These are phyloP conservation scores for Uropsilus gracilis DNA, from an alignment of 2,113 vertebrate species.

Conservation along the genomic window DNA sequence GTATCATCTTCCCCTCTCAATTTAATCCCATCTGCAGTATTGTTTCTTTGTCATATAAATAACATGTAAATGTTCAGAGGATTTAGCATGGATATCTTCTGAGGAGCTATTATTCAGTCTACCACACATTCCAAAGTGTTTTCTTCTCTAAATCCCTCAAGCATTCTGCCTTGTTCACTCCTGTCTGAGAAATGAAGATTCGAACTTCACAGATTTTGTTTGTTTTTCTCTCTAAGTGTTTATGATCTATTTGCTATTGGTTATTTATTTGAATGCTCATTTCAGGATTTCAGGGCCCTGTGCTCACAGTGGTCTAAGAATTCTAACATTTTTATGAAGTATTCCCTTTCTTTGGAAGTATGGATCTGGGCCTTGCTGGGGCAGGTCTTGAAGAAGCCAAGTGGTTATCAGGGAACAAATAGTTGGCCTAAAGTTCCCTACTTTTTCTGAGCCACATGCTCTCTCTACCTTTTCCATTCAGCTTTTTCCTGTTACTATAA, in stretches of 20 bases:
- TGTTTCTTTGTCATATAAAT: background rate
- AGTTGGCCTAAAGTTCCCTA: background rate
- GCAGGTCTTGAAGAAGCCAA: background rate
- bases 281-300: background rate
- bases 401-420: slow-evolving; percentile 39
- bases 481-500: background rate
- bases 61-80: background rate
- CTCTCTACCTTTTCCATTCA: background rate
- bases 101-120: background rate
- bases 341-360: slow-evolving; percentile 18
- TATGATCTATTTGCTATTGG: slow-evolving; percentile 48
- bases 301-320: background rate
- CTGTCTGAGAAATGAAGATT: slow-evolving; percentile 62
- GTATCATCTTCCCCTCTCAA: background rate
- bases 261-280: slow-evolving; percentile 49
- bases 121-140: background rate
- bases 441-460: background rate
- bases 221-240: slow-evolving; percentile 49
- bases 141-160: slow-evolving; percentile 47
- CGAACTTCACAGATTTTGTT: slow-evolving; percentile 46
- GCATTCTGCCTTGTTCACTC: background rate
- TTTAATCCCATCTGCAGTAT: background rate
- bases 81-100: background rate
- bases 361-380: background rate
- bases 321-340: slow-evolving; percentile 47